These are phyloP conservation scores for Helicorthomorpha holstii DNA, from an alignment of 1,140 invertebrate species.

Conservation along the genomic window DNA sequence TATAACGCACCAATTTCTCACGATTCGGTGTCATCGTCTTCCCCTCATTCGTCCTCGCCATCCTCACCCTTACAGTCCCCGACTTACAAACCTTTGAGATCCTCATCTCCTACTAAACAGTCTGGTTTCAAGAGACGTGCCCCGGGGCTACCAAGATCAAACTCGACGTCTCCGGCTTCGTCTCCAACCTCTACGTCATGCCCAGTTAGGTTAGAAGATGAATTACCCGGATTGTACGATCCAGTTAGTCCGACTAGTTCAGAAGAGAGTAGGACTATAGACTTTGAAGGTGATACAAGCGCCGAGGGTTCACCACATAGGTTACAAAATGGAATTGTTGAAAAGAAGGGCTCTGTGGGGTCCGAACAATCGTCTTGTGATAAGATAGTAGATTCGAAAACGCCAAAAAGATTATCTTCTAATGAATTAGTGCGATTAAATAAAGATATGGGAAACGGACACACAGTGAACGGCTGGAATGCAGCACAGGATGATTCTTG, in stretches of 20 bases:
- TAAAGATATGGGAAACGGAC: too few relatives aligned
- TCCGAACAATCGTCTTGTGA: background rate
- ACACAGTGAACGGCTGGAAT: background rate
- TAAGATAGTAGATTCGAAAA: too few relatives aligned
- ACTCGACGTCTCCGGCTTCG: background rate
- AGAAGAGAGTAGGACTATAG: background rate
- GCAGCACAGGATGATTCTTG: background rate
- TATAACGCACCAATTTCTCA: conserved; percentile 53
- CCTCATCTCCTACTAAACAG: conserved; percentile 25
- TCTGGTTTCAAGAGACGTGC: background rate
- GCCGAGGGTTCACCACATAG: background rate
- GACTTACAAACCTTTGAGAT: conserved; percentile 52
- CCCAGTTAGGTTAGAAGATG: background rate
- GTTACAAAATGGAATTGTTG: background rate
- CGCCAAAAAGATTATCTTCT: too few relatives aligned
- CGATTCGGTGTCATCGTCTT: conserved; percentile 35
- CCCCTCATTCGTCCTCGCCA: conserved; percentile 36
- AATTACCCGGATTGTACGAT: background rate
- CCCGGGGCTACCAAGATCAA: background rate
- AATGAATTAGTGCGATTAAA: too few relatives aligned
- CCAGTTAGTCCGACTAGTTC: background rate
- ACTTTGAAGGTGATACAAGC: background rate
- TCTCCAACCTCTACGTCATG: background rate
- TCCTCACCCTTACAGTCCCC: conserved; percentile 58
- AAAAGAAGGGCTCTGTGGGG: background rate